Percentiles rank a stretch among this genome's conserved stretches.
Conservation (phyloP, 1,140 invertebrate genomes). For the silkworm (Bombyx mori) region DNA sequence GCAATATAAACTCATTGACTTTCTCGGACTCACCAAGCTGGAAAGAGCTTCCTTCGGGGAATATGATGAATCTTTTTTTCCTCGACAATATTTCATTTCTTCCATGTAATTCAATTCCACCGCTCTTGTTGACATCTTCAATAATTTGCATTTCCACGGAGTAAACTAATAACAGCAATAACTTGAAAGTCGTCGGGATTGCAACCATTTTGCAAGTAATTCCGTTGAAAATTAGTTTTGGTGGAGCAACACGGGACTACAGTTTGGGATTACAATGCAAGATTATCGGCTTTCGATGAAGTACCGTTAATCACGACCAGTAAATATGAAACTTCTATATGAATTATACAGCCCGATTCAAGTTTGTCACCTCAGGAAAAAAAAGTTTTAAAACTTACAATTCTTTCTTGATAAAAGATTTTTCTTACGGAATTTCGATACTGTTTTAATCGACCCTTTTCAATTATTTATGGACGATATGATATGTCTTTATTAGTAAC, state of each 20-base stretch:
- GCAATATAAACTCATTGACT: not conserved
- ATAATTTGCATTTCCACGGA: not conserved
- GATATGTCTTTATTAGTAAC: too few species aligned
- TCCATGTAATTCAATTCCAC: slow-evolving; percentile 10
- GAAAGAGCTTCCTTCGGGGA: slow-evolving; percentile 84
- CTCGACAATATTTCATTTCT: slow-evolving; percentile 69
- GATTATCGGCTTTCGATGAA: slow-evolving; percentile 21
- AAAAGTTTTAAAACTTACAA: too few species aligned
- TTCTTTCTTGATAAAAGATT: too few species aligned
- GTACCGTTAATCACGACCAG: slow-evolving; percentile 44
- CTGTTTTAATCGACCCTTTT: too few species aligned
- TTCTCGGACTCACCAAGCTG: slow-evolving; percentile 75
- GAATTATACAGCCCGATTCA: slow-evolving; percentile 22
- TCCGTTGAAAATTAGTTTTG: not conserved
- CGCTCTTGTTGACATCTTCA: slow-evolving; percentile 15
- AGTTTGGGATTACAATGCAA: slow-evolving; percentile 11
- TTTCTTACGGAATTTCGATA: too few species aligned
- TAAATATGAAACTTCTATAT: slow-evolving; percentile 39
- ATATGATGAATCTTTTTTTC: slow-evolving; percentile 80
- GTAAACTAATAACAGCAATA: not conserved
- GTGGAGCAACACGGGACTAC: not conserved
- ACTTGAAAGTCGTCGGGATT: not conserved
- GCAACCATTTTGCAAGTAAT: not conserved
- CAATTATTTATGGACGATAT: too few species aligned
- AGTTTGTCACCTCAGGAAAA: not conserved